These are phyloP conservation scores for Drosophila setifemur DNA, from an alignment of 1,140 invertebrate species.

Conservation along the genomic window DNA sequence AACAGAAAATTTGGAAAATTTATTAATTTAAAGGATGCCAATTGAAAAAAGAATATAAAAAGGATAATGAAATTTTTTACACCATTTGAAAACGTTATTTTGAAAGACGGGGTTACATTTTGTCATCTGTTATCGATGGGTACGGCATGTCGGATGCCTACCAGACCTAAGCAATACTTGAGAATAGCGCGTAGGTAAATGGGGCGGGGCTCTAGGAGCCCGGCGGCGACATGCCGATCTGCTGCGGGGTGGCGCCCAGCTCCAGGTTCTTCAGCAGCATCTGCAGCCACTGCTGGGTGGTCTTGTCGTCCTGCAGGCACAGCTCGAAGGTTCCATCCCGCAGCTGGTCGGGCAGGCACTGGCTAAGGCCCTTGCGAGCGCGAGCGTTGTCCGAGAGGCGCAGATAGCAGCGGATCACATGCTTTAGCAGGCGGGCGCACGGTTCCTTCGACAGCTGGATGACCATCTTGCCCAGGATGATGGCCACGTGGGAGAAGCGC, in stretches of 20 bases:
- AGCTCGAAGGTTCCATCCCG: constrained; percentile 96
- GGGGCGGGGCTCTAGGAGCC: constrained; percentile 83
- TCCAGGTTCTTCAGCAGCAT: constrained; percentile 97
- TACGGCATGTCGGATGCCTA: background rate
- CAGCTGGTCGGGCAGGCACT: constrained; percentile 98
- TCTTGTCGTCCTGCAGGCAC: constrained; percentile 93
- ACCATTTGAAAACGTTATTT: no score
- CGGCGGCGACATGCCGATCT: constrained; percentile 86
- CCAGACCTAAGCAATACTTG: background rate
- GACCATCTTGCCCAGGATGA: constrained; percentile 99
- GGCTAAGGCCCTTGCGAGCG: constrained; percentile 96
- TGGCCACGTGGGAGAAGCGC: constrained; percentile 98
- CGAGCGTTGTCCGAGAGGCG: constrained; percentile 97
- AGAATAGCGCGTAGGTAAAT: background rate
- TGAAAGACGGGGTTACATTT: no score
- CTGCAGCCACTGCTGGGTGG: constrained; percentile 97
- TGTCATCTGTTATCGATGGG: background rate
- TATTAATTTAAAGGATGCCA: no score
- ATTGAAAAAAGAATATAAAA: no score
- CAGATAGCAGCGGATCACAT: constrained; percentile 98
- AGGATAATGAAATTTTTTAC: no score
- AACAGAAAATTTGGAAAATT: no score
- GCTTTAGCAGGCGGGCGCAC: constrained; percentile 96
- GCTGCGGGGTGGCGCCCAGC: constrained; percentile 83
- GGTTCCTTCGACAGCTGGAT: constrained; percentile 97